Evolutionary conservation across 2,888 invertebrate genomes (phyloP), one percentile per base, ranked within the genome.

Genomic region (Pomacea canaliculata): DNA sequence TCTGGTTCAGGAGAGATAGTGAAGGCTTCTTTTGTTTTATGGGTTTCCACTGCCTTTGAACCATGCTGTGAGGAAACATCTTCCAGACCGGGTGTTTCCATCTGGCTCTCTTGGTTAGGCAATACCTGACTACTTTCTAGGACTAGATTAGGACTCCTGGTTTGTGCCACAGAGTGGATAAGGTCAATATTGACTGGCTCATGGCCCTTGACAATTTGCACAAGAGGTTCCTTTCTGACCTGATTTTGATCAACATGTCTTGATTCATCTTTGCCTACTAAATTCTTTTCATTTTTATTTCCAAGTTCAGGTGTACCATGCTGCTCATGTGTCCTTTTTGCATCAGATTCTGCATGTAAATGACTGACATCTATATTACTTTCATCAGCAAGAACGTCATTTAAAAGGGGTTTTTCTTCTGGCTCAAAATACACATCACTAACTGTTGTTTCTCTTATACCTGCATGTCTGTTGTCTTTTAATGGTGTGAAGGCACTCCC

Each of bases 131-230:
- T 74, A 51, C 74, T 69, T 56, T 74, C 74, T 16, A 74, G 37
- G 51, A 56, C 16, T 10, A 56, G 16, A 19, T 46, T 18, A 23
- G 62, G 16, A 7, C 16, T 67, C 10, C 63, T 27, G 27, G 68
- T 62, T 7, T 69, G 23, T 18, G 48, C 62, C n/a, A 49, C 59
- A 7, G 48, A 60, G 13, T 59, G 59, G 19, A 69, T 48, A 48
- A 74, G 62, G 27, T 51, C 51, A 49, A 74, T 74, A 51, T 74
- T 63, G 27, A 74, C 74, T 13, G 74, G 74, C 69, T 74, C 69
- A 23, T 69, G 51, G 37, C 7, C 18, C 13, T 12, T 51, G 0
- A 13, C 23, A 37, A 65, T 56, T 9, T 63, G 67, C 2, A 46
- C 46, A n/a, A 66, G n/a, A 8, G 73, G 67, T 59, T 66, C 46